A percentile compares a stretch with the other conserved stretches of the same genome.
Evolutionary conservation across 1,140 invertebrate species (phyloP).

Genomic region (Camponotus vicinus): DNA sequence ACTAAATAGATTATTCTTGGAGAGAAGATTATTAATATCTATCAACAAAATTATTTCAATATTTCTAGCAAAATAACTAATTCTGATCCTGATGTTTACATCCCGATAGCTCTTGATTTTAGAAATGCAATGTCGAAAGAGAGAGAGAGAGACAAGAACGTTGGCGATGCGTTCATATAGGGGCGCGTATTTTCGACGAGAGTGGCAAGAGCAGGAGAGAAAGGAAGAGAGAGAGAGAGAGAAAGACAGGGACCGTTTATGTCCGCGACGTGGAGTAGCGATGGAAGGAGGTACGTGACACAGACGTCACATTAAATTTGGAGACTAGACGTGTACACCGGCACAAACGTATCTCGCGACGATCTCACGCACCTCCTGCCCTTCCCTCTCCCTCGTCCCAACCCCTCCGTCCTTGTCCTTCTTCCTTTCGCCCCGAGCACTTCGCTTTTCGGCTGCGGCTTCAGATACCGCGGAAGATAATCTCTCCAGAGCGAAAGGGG

Average conservation of each 20-base stretch:
- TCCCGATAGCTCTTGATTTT: slow-evolving; percentile 1
- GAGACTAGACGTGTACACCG: slow-evolving; percentile 79
- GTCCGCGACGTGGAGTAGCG: slow-evolving; percentile 33
- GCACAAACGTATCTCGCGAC: slow-evolving; percentile 82
- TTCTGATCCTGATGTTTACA: background rate
- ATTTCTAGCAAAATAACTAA: background rate
- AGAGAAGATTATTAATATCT: background rate
- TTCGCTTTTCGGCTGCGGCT: slow-evolving; percentile 82
- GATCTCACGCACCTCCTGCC: slow-evolving; percentile 75
- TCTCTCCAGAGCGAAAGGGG: slow-evolving; percentile 68
- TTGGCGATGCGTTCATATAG: slow-evolving; percentile 38
- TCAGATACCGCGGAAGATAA: slow-evolving; percentile 83
- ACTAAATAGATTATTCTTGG: background rate
- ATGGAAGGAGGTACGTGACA: slow-evolving; percentile 79
- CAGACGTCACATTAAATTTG: slow-evolving; percentile 86
- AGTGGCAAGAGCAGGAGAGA: slow-evolving; percentile 54
- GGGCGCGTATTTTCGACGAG: slow-evolving; percentile 30
- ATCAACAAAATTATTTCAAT: background rate
- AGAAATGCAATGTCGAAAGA: slow-evolving; percentile 6
- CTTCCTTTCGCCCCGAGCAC: slow-evolving; percentile 70
- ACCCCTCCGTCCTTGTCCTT: background rate
- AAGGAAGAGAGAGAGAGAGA: slow-evolving; percentile 25
- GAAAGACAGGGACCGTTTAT: slow-evolving; percentile 56
- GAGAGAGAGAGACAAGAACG: background rate
- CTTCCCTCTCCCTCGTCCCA: slow-evolving; percentile 62